Evolutionary conservation across 92 coral and sea anemone species (phyloP).

Genomic region (Parazoanthus swiftii): DNA sequence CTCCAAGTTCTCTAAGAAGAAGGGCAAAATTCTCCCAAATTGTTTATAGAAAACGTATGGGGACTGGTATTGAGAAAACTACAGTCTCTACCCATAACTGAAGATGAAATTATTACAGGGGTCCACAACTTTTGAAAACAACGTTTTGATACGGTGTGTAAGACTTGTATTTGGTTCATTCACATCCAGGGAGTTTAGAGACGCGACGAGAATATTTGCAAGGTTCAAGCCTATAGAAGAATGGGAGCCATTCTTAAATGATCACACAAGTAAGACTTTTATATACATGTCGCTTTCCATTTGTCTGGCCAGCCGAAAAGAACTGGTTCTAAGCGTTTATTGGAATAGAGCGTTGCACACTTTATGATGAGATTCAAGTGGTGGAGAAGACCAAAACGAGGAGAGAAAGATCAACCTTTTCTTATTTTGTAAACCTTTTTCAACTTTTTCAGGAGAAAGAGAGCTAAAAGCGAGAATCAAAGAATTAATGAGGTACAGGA

Average conservation of each 20-base stretch:
- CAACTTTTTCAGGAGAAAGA: constrained; percentile 71
- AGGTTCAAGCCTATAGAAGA: constrained; percentile 81
- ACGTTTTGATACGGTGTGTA: neutral
- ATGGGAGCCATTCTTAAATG: constrained; percentile 94
- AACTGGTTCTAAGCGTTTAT: no score
- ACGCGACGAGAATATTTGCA: constrained; percentile 91
- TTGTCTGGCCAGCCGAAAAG: no score
- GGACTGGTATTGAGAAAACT: no score
- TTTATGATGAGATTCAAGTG: neutral
- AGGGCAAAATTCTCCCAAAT: no score
- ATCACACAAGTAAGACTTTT: constrained; percentile 72
- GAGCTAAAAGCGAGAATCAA: constrained; percentile 83
- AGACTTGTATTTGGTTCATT: neutral
- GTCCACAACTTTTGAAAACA: neutral
- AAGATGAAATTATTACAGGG: neutral
- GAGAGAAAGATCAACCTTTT: neutral
- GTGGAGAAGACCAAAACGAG: neutral
- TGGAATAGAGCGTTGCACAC: no score
- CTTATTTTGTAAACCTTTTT: neutral
- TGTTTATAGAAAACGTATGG: no score
- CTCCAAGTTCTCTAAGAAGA: no score
- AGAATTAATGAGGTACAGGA: constrained; percentile 83
- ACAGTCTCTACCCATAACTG: no score
- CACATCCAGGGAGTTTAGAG: constrained; percentile 83
- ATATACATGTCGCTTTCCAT: neutral